Evolutionary conservation across 2,797 vertebrate genomes (phyloP), one percentile per base, ranked within the genome.

Genomic region (Linurgus olivaceus): DNA sequence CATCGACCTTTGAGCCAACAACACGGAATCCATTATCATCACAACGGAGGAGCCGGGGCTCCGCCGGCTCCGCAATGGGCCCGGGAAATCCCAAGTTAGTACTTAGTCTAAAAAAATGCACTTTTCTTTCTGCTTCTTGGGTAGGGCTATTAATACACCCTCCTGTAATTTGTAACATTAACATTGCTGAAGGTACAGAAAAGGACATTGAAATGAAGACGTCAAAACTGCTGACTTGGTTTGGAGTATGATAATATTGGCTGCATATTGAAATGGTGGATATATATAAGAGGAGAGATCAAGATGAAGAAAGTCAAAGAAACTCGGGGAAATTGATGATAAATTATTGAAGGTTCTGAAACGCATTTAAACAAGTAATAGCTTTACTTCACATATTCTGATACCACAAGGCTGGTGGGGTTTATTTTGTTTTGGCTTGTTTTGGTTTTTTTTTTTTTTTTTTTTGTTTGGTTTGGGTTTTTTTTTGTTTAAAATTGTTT

Each of bases 1-100:
- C 96, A 6, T 2, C 96, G 98, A 99, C 99, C 99, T 98, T 97
- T 97, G 98, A 98, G 98, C 98, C 99, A 99, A 99, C 99, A 99
- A 99, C 99, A 99, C 97, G 95, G 98, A 99, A 99, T 98, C 98
- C 98, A 99, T 99, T 99, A 99, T 99, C 99, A 99, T 99, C 98
- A 99, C 99, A 99, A 99, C 98, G 98, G 98, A 98, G 98, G 98
- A 97, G 98, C 98, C 52, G 70, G 97, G 98, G 98, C 98, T 98
- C 94, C 94, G 97, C 97, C 97, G 96, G 98, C 98, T 98, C 98
- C 97, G 97, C 98, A 98, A 98, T 98, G 97, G 98, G 98, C 97
- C 96, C 74, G 92, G 98, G 98, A 98, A 99, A 98, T 98, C 98
- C 98, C 98, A 98, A 98, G 98, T 98, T 98, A 98, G 98, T 98